Evolutionary conservation across 2,113 vertebrate genomes (phyloP).

Genomic region (Pygathrix nemaeus): DNA sequence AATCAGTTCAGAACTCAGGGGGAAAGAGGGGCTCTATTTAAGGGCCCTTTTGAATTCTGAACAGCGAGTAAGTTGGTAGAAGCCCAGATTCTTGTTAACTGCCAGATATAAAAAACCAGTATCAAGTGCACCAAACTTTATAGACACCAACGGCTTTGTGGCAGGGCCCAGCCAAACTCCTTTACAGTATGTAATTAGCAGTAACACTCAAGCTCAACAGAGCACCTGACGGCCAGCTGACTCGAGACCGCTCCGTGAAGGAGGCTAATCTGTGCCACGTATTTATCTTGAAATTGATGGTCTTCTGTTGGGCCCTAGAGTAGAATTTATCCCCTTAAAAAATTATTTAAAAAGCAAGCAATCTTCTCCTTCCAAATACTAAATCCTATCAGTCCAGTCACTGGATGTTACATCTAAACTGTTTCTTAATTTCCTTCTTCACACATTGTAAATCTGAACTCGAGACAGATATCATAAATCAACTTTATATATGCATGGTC

Average conservation of each 20-base stretch:
- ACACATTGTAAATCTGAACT: not conserved
- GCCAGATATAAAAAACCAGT: not conserved
- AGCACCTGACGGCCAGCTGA: fast-evolving
- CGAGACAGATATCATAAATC: not conserved
- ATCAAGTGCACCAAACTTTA: not conserved
- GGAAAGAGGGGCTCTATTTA: not conserved
- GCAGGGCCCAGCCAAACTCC: not conserved
- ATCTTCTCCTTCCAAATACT: not conserved
- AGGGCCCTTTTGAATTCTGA: not conserved
- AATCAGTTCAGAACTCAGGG: not conserved
- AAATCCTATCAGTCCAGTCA: not conserved
- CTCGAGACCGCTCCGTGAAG: not conserved
- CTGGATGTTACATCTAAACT: not conserved
- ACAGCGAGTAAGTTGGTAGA: not conserved
- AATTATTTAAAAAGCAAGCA: not conserved
- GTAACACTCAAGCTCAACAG: not conserved
- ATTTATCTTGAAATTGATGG: not conserved
- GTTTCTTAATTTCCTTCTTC: not conserved
- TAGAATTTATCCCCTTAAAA: not conserved
- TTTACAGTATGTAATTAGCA: not conserved
- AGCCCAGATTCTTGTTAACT: not conserved
- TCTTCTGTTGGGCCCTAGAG: not conserved
- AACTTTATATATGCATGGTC: not conserved
- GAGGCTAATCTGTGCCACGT: not conserved
- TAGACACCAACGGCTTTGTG: not conserved